A percentile compares a stretch with the other conserved stretches of the same genome.
These are phyloP conservation scores for Cromileptes altivelis DNA, from an alignment of 2,113 vertebrate genomes.

Conservation along the genomic window DNA sequence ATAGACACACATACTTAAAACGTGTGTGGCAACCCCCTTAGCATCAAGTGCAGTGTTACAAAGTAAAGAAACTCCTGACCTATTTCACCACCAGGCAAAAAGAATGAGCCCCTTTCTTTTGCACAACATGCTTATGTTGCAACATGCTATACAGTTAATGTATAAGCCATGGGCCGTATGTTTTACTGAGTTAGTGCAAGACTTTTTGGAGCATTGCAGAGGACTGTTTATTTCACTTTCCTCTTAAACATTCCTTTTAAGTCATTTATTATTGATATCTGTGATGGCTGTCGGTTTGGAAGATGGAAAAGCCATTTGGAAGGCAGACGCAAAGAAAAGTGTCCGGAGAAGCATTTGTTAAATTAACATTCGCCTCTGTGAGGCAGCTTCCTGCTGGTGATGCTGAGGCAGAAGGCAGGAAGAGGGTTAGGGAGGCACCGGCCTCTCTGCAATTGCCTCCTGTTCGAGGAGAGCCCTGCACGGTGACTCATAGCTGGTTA, in stretches of 20 bases:
- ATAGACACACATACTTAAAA: conserved; percentile 25
- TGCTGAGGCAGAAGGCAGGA: conserved; percentile 28
- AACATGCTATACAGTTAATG: conserved; percentile 55
- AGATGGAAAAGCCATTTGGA: conserved; percentile 54
- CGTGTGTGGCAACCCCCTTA: conserved; percentile 53
- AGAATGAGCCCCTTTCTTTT: conserved; percentile 56
- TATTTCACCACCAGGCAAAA: conserved; percentile 60
- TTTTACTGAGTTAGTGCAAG: background rate
- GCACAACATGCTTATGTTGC: conserved; percentile 64
- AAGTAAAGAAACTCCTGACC: conserved; percentile 74
- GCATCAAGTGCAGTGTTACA: conserved; percentile 61
- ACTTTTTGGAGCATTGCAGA: background rate
- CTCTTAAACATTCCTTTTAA: conserved; percentile 11
- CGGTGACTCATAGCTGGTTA: conserved; percentile 54
- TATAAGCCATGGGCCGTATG: conserved; percentile 28
- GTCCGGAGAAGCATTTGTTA: conserved; percentile 43
- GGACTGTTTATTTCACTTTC: background rate
- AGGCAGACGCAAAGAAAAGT: conserved; percentile 29
- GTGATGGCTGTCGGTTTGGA: conserved; percentile 9
- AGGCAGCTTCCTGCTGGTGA: conserved; percentile 21
- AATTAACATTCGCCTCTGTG: conserved; percentile 24
- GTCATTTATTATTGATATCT: conserved; percentile 40
- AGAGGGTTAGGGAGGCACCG: conserved; percentile 30
- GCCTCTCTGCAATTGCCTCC: conserved; percentile 10
- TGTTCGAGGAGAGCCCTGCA: conserved; percentile 42